Percentiles rank a stretch among this genome's conserved stretches.
Evolutionary conservation across 2,888 invertebrate species (phyloP).

Genomic region (Scotopteryx bipunctaria): DNA sequence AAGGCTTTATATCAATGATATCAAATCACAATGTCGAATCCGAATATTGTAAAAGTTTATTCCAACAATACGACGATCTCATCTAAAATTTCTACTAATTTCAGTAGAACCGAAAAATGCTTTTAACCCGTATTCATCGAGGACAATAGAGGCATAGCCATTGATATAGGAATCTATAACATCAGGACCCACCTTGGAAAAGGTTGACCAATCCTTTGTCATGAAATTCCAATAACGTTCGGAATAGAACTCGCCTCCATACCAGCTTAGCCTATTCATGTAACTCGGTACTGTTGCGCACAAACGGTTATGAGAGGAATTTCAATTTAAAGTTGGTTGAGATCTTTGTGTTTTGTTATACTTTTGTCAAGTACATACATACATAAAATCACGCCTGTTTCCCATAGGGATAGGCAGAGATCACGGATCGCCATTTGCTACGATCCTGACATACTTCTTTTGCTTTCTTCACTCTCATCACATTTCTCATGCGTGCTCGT

Average conservation of each 20-base stretch:
- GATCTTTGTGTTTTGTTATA: too few species aligned
- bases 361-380: too few species aligned
- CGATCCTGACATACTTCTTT: too few species aligned
- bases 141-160: slow-evolving; percentile 32
- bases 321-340: background rate
- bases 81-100: slow-evolving; percentile 18
- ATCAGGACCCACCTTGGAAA: slow-evolving; percentile 51
- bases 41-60: background rate
- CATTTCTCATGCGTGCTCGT: too few species aligned
- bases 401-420: too few species aligned
- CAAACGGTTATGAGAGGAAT: slow-evolving; percentile 2
- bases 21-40: background rate
- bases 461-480: too few species aligned
- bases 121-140: slow-evolving; percentile 34
- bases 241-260: slow-evolving; percentile 61
- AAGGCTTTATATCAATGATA: too few species aligned
- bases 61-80: background rate
- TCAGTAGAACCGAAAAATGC: slow-evolving; percentile 22
- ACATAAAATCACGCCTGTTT: too few species aligned
- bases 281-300: slow-evolving; percentile 34
- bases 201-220: slow-evolving; percentile 76
- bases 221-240: slow-evolving; percentile 73
- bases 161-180: slow-evolving; percentile 37
- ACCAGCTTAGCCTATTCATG: slow-evolving; percentile 62
- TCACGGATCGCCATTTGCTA: too few species aligned